A percentile compares a stretch with the other conserved stretches of the same genome.
Conservation (phyloP, 1,140 invertebrate species). For the Aphis gossypii region DNA sequence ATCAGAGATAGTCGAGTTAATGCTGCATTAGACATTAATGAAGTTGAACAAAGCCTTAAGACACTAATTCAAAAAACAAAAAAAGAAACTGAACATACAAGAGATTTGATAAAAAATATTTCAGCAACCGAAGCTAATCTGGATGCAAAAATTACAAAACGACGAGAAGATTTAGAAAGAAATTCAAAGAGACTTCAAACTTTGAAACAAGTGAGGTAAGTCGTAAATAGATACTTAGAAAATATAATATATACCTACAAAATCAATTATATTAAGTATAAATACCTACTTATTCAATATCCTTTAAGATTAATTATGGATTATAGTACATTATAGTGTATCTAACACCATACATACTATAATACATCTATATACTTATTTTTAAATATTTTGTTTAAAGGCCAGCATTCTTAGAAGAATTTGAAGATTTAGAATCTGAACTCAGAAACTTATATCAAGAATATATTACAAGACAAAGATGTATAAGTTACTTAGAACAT, state of each 20-base stretch:
- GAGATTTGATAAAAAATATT: constrained; percentile 82
- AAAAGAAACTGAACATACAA: constrained; percentile 76
- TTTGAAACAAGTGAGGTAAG: constrained; percentile 88
- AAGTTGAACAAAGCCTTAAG: constrained; percentile 79
- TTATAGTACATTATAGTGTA: no score
- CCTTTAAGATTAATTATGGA: background rate
- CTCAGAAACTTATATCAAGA: constrained; percentile 84
- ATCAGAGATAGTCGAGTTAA: constrained; percentile 70
- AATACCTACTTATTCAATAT: background rate
- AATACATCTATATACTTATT: no score
- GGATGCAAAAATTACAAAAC: constrained; percentile 90
- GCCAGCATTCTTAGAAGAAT: constrained; percentile 97
- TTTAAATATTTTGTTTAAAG: constrained; percentile 66
- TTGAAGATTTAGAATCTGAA: constrained; percentile 88
- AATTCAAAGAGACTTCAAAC: constrained; percentile 92
- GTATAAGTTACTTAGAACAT: constrained; percentile 83
- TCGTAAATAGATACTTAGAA: no score
- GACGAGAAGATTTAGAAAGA: constrained; percentile 86
- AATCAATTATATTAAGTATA: no score
- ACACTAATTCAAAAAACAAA: constrained; percentile 74
- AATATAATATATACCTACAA: no score
- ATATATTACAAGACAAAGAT: constrained; percentile 87
- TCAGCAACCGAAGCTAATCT: constrained; percentile 85
- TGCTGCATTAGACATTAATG: constrained; percentile 82
- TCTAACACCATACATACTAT: no score